Percentiles rank a stretch among this genome's conserved stretches.
Conservation (phyloP, 2,888 invertebrate species). For the Atrina japonica region DNA sequence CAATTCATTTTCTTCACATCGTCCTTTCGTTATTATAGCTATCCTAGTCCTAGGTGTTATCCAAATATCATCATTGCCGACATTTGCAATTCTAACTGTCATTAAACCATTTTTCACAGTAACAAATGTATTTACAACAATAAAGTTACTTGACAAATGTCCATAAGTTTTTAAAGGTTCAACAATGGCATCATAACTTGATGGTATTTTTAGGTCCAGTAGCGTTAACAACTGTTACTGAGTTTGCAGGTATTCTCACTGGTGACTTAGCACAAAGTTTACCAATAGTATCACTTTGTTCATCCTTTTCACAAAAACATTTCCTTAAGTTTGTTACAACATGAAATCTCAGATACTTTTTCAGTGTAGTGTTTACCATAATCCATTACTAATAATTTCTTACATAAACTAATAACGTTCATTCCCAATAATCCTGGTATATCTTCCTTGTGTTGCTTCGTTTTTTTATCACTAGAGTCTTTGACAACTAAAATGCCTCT, state of each 20-base stretch:
- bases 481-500: conserved; percentile 12
- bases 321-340: conserved; percentile 11
- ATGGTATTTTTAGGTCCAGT: conserved; percentile 12
- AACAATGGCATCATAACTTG: conserved; percentile 5
- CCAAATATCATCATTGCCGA: conserved; percentile 19
- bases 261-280: conserved; percentile 15
- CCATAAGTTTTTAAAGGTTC: conserved; percentile 8
- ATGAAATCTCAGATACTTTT: conserved; percentile 2
- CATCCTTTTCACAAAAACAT: conserved; percentile 1
- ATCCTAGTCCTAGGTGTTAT: conserved; percentile 21
- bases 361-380: conserved; percentile 3
- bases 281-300: not conserved
- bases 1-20: not conserved
- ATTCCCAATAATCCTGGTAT: no score
- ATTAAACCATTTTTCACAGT: conserved; percentile 13
- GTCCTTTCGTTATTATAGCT: conserved; percentile 14
- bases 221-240: conserved; percentile 9
- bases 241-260: conserved; percentile 9
- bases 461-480: not conserved
- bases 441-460: no score
- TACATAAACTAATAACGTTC: not conserved
- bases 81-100: conserved; percentile 9
- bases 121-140: conserved; percentile 3
- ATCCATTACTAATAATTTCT: not conserved
- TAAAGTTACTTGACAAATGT: conserved; percentile 12